Evolutionary conservation across 2,888 invertebrate genomes (phyloP).

Genomic region (Lacanobia oleracea): DNA sequence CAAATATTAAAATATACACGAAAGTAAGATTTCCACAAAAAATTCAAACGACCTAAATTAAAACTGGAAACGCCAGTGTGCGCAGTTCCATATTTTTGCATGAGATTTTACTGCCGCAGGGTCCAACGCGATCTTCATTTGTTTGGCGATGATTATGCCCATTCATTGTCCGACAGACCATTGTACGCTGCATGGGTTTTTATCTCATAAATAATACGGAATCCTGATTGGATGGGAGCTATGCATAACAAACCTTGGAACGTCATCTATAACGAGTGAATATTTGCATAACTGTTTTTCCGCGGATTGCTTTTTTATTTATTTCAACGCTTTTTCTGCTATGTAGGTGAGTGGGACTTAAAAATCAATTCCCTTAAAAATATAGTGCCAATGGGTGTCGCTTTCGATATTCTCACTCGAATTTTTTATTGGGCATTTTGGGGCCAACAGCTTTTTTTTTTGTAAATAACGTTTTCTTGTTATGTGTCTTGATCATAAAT

Average conservation of each 20-base stretch:
- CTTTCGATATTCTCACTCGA: not conserved
- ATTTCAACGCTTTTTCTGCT: constrained; percentile 25
- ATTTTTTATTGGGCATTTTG: too few relatives aligned
- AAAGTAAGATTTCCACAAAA: constrained; percentile 7
- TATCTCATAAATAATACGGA: constrained; percentile 67
- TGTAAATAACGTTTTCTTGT: too few relatives aligned
- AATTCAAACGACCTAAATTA: constrained; percentile 19
- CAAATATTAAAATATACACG: not conserved
- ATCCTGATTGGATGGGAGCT: constrained; percentile 64
- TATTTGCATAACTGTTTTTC: constrained; percentile 58
- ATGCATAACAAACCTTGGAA: constrained; percentile 63
- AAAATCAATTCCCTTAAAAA: not conserved
- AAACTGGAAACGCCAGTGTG: constrained; percentile 49
- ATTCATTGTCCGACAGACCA: constrained; percentile 73
- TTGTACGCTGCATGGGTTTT: constrained; percentile 69
- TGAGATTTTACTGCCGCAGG: constrained; percentile 68
- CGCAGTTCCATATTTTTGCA: constrained; percentile 56
- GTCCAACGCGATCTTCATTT: constrained; percentile 75
- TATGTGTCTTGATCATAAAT: too few relatives aligned
- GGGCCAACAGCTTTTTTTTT: too few relatives aligned
- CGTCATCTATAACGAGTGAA: constrained; percentile 56
- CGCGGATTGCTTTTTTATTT: constrained; percentile 51
- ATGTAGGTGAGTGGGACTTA: constrained; percentile 37
- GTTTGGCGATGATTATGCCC: constrained; percentile 77
- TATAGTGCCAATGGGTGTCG: not conserved